These are phyloP conservation scores for Epinotia demarniana DNA, from an alignment of 2,888 invertebrate species.

Conservation along the genomic window DNA sequence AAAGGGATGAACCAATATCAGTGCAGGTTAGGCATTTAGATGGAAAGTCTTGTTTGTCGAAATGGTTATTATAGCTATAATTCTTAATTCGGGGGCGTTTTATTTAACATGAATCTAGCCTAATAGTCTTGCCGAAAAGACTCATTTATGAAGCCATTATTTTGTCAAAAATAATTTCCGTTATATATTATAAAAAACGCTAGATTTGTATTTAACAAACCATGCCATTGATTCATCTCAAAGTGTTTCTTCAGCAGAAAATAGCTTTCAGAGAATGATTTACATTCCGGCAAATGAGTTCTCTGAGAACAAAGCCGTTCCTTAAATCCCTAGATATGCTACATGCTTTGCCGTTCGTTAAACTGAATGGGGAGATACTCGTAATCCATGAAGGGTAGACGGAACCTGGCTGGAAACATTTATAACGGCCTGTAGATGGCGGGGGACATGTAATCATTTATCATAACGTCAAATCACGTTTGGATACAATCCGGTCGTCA, in stretches of 20 bases:
- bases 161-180: not conserved
- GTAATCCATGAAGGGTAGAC: constrained; percentile 17
- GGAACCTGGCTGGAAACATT: constrained; percentile 20
- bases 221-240: not conserved
- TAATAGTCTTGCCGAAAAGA: not conserved
- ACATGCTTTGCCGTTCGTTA: constrained; percentile 14
- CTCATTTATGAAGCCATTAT: not conserved
- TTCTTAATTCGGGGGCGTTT: too few species aligned
- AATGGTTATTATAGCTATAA: too few species aligned
- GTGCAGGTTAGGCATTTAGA: too few species aligned
- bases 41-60: too few species aligned
- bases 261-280: not conserved
- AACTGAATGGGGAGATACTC: constrained; percentile 5
- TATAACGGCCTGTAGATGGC: constrained; percentile 18
- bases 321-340: not conserved
- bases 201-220: not conserved
- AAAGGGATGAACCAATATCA: too few species aligned
- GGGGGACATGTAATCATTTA: constrained; percentile 28
- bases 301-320: not conserved
- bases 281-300: not conserved
- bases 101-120: too few species aligned
- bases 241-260: not conserved
- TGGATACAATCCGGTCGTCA: constrained; percentile 20
- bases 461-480: constrained; percentile 41
- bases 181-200: too few species aligned